These are phyloP conservation scores for Setophaga petechia DNA, from an alignment of 2,113 vertebrate genomes.

Conservation along the genomic window DNA sequence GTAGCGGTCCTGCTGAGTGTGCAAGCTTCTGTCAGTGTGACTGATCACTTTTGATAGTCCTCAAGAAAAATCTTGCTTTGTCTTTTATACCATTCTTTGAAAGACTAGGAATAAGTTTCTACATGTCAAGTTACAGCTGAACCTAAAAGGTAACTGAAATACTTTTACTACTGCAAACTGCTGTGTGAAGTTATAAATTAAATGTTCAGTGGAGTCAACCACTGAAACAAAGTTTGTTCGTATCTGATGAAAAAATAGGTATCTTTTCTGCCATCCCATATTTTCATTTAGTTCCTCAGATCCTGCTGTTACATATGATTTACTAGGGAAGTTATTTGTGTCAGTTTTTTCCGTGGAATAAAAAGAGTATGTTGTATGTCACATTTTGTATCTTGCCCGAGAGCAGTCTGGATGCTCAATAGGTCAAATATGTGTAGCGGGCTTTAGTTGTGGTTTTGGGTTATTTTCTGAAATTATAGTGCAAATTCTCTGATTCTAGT, in stretches of 20 bases:
- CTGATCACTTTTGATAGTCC: not conserved
- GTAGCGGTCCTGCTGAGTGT: too few species aligned
- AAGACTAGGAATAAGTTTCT: not conserved
- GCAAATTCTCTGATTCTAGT: not conserved
- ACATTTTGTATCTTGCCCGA: not conserved
- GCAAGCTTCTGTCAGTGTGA: not conserved
- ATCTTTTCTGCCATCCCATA: not conserved
- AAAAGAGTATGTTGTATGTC: not conserved
- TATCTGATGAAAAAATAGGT: not conserved
- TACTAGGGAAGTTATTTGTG: not conserved
- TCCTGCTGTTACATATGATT: rapidly evolving
- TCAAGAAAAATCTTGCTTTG: not conserved
- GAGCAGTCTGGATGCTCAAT: too few species aligned
- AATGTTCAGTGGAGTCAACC: not conserved
- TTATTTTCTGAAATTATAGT: not conserved
- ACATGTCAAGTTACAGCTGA: not conserved
- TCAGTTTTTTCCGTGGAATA: not conserved
- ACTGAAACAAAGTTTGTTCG: not conserved
- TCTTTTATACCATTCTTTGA: not conserved
- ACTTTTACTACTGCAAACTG: not conserved
- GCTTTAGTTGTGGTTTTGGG: not conserved
- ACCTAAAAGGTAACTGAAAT: not conserved
- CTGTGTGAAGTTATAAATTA: not conserved
- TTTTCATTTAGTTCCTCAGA: not conserved
- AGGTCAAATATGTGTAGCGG: not conserved